These are phyloP conservation scores for Lasius platythorax DNA, from an alignment of 2,888 invertebrate genomes.

Conservation along the genomic window DNA sequence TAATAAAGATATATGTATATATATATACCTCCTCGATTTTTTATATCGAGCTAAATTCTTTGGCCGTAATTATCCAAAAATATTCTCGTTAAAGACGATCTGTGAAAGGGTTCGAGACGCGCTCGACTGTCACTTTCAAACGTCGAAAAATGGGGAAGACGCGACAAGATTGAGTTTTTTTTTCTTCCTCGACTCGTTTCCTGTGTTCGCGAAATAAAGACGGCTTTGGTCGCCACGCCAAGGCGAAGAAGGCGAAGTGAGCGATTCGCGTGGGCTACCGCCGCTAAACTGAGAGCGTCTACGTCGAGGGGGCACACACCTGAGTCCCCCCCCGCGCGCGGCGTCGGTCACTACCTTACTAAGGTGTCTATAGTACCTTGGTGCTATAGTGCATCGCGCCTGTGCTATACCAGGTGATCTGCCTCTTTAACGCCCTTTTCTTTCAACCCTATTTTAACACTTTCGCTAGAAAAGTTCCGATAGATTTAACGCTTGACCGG, in stretches of 20 bases:
- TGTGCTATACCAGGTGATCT: conserved; percentile 68
- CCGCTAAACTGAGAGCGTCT: conserved; percentile 77
- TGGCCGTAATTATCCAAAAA: background rate
- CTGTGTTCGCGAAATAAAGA: conserved; percentile 41
- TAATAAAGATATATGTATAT: background rate
- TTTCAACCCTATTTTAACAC: background rate
- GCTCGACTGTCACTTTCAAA: conserved; percentile 3
- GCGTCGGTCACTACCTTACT: conserved; percentile 79
- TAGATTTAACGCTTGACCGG: background rate
- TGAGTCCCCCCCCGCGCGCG: conserved; percentile 75
- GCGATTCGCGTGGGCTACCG: conserved; percentile 76
- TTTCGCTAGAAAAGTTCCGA: background rate
- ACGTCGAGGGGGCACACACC: conserved; percentile 75
- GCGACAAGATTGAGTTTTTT: background rate
- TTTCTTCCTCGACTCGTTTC: background rate
- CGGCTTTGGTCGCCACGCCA: conserved; percentile 51
- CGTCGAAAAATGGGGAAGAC: conserved; percentile 7
- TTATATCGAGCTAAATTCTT: background rate
- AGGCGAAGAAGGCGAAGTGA: conserved; percentile 62
- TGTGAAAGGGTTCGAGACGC: background rate
- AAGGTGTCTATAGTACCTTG: conserved; percentile 70
- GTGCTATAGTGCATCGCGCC: conserved; percentile 65
- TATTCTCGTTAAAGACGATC: background rate
- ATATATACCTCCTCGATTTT: background rate
- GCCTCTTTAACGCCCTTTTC: background rate